These are phyloP conservation scores for Cotesia congregata DNA, from an alignment of 2,888 invertebrate genomes.

Conservation along the genomic window DNA sequence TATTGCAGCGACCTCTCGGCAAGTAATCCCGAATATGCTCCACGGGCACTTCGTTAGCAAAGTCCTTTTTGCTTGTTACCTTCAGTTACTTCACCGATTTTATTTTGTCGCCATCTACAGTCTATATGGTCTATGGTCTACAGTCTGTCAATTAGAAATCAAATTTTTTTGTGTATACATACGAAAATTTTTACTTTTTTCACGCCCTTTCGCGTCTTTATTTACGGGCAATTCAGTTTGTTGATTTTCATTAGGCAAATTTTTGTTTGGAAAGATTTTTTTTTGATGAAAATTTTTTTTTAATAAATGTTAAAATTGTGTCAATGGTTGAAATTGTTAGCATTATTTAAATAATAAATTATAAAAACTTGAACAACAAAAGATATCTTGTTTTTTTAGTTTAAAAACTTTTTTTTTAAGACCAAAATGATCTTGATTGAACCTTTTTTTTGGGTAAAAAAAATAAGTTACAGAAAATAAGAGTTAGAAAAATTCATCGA, in stretches of 20 bases:
- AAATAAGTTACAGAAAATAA: no score
- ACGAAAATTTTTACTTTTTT: background rate
- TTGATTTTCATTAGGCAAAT: background rate
- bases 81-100: constrained; percentile 55
- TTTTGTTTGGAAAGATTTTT: background rate
- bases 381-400: no score
- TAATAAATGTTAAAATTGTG: background rate
- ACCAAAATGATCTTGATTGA: no score
- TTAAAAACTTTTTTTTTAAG: no score
- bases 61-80: constrained; percentile 62
- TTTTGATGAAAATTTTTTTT: background rate
- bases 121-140: background rate
- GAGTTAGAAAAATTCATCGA: constrained; percentile 23
- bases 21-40: constrained; percentile 49
- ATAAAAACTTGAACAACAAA: no score
- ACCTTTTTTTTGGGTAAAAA: no score
- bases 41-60: constrained; percentile 66
- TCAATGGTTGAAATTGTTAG: no score
- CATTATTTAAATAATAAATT: no score
- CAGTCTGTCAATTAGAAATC: constrained; percentile 1
- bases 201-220: background rate
- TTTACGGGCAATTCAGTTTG: background rate
- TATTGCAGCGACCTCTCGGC: constrained; percentile 56
- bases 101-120: background rate
- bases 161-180: background rate